phyloP scores from a whole-genome alignment of 2,888 invertebrate genomes.

The Catocala nupta region DNA sequence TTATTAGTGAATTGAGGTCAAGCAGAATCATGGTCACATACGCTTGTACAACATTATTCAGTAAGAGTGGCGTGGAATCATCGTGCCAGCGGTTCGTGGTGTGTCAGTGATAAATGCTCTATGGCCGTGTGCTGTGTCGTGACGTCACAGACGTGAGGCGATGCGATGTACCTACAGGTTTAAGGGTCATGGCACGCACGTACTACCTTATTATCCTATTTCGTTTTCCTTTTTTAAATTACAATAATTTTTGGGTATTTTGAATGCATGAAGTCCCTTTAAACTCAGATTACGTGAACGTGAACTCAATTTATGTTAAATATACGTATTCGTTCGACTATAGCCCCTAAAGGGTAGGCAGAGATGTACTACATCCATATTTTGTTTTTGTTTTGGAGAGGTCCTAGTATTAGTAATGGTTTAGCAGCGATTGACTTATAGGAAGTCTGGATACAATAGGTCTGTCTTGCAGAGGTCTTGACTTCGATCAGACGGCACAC shows the following conservation, averaged over 20 bases:
- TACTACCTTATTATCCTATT: conserved; percentile 14
- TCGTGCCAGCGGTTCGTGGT: conserved; percentile 16
- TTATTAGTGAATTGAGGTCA: conserved; percentile 37
- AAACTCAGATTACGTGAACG: no score
- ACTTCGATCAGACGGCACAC: no score
- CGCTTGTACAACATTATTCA: not conserved
- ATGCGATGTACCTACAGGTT: conserved; percentile 16
- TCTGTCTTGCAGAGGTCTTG: no score
- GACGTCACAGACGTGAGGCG: conserved; percentile 18
- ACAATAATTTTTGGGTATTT: conserved; percentile 15
- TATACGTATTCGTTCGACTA: no score
- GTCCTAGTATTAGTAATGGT: no score
- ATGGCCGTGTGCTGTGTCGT: conserved; percentile 13
- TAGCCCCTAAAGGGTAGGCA: no score
- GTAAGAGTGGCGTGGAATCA: conserved; percentile 12
- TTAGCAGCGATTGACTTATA: no score
- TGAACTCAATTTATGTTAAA: no score
- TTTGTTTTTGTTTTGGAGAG: no score
- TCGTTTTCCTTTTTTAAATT: conserved; percentile 21
- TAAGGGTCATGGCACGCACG: conserved; percentile 26
- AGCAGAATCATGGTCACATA: conserved; percentile 16
- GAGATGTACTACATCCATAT: no score
- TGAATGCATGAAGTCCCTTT: conserved; percentile 12
- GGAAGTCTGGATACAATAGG: no score
- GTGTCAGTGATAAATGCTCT: conserved; percentile 20